Evolutionary conservation across 2,113 vertebrate genomes (phyloP).

Genomic region (Nerophis lumbriciformis): DNA sequence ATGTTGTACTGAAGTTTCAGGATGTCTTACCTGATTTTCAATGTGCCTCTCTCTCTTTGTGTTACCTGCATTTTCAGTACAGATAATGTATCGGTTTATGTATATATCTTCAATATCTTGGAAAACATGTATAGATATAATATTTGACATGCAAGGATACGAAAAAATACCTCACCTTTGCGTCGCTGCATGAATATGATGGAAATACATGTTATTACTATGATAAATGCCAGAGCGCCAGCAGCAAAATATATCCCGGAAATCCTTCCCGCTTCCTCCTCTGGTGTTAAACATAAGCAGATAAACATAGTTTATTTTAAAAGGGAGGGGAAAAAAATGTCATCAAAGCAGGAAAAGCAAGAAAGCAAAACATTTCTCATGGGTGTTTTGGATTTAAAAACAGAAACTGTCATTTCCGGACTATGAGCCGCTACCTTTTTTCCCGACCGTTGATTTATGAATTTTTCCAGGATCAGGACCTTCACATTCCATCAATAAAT

Average conservation of each 20-base stretch:
- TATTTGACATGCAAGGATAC: no score
- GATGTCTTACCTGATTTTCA: conserved; percentile 50
- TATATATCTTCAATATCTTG: not conserved
- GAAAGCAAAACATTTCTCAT: not conserved
- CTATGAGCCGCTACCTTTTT: no score
- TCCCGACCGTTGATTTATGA: no score
- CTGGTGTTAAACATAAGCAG: not conserved
- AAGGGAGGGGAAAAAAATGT: not conserved
- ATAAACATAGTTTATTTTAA: not conserved
- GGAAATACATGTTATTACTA: conserved; percentile 44
- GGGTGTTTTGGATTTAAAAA: no score
- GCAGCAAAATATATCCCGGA: conserved; percentile 28
- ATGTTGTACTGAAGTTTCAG: not conserved
- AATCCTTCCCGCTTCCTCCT: conserved; percentile 2
- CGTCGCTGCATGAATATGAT: conserved; percentile 34
- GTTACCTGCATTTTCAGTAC: conserved; percentile 20
- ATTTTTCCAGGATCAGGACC: no score
- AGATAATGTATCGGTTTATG: not conserved
- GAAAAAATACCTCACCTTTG: conserved; percentile 33
- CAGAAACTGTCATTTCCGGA: no score
- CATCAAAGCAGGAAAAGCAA: not conserved
- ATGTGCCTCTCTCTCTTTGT: conserved; percentile 10
- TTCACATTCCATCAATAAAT: no score
- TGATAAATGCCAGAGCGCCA: conserved; percentile 41
- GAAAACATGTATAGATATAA: not conserved